A percentile compares a stretch with the other conserved stretches of the same genome.
Evolutionary conservation across 2,113 vertebrate genomes (phyloP).

Genomic region (Ctenomys sociabilis): DNA sequence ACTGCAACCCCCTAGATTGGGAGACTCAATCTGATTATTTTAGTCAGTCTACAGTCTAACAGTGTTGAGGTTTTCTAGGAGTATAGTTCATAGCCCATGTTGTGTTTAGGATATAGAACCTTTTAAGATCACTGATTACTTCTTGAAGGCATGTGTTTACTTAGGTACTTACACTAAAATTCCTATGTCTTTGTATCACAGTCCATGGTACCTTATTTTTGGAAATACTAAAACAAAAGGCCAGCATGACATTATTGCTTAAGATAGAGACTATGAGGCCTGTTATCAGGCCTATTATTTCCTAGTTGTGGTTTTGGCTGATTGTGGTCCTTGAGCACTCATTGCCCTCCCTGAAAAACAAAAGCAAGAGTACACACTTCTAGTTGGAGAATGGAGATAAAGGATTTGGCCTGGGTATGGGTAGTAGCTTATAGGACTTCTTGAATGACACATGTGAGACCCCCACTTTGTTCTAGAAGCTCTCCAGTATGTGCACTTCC

Average conservation of each 20-base stretch:
- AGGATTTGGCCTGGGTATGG: neutral
- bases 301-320: neutral
- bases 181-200: neutral
- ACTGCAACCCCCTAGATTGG: neutral
- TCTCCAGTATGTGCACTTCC: neutral
- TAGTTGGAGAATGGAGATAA: neutral
- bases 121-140: neutral
- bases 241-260: neutral
- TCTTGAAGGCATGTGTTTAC: neutral
- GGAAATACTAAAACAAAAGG: neutral
- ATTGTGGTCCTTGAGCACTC: neutral
- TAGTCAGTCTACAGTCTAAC: neutral
- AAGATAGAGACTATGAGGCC: neutral
- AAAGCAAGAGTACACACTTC: neutral
- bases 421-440: neutral
- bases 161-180: neutral
- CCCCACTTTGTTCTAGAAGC: neutral
- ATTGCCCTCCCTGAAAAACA: neutral
- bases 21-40: neutral
- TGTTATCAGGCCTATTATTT: neutral
- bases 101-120: neutral
- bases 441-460: neutral
- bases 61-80: neutral
- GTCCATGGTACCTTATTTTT: neutral
- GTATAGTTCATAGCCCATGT: neutral